Evolutionary conservation across 1,140 invertebrate genomes (phyloP), one percentile per base, ranked within the genome.

Genomic region (Drosophila truncata): DNA sequence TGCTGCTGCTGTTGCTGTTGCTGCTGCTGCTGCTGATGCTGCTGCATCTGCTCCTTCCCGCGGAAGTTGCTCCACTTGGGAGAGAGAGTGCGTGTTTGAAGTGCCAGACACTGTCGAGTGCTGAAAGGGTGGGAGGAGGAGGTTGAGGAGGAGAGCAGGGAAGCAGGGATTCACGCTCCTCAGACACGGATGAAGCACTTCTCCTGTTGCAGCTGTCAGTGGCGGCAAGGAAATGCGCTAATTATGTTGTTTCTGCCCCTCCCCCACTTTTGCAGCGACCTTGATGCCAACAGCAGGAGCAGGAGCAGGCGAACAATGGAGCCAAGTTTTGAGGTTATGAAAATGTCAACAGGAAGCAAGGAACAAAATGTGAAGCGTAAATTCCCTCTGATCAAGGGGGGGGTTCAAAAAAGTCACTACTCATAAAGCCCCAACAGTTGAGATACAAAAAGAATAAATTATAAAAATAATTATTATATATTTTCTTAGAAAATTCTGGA

Each of bases 171-270:
- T 31, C 50, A 52, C 25, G 76, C 82, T 71, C 46, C 75, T 81
- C 82, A 72, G 71, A 67, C 70, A 87, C 77, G 73, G 61, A 78
- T 85, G 75, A 58, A 39, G 65, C 16, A 10, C 73, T 76, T 49
- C 72, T 70, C 49, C 50, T 79, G 66, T 46, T 64, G 79, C 62
- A 71, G 77, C 79, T 75, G 78, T 63, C 62, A 55, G 47, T 70
- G 79, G 78, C 67, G 35, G 78, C 71, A 84, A 76, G 84, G 70
- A 88, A 87, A 90, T 80, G 85, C 84, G 80, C 84, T 87, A 87
- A 87, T 87, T 87, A 87, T 87, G 84, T 88, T 82, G 72, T 70
- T 77, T 49, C 63, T 70, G 60, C 46, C 29, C 41, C 20, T 41
- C 57, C 8, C 37, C 29, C 55, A 47, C 69, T 66, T 63, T 60